Conservation (phyloP, 1,140 invertebrate species). For the Drosophila willistoni region DNA sequence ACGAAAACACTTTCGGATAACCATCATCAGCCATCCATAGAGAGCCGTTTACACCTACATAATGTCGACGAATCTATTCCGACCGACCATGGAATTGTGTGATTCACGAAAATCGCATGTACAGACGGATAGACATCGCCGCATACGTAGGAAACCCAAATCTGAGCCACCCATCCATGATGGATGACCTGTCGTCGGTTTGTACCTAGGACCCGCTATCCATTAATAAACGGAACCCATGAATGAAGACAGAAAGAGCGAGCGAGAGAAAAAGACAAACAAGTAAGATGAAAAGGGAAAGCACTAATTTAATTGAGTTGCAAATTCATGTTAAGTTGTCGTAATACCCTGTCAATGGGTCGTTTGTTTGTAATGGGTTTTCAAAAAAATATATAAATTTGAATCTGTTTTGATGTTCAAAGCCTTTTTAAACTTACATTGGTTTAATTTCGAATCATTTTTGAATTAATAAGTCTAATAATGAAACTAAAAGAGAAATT, state of each 20-base stretch:
- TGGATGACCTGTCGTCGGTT: constrained; percentile 1
- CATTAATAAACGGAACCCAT: constrained; percentile 7
- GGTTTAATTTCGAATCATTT: no score
- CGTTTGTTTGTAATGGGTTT: no score
- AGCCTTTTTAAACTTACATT: no score
- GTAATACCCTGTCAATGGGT: background rate
- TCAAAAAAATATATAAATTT: no score
- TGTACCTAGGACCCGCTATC: background rate
- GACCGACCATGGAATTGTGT: background rate
- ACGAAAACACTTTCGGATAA: constrained; percentile 11
- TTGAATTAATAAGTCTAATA: no score
- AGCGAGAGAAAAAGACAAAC: background rate
- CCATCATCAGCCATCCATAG: background rate
- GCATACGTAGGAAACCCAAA: background rate
- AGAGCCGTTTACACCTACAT: background rate
- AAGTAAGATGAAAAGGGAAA: background rate
- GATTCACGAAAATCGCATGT: background rate
- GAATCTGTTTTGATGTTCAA: no score
- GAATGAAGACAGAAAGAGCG: background rate
- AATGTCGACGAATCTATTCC: constrained; percentile 1
- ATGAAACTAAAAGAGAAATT: no score
- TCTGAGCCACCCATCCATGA: background rate
- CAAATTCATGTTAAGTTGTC: background rate
- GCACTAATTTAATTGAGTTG: background rate
- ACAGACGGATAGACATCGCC: background rate